Evolutionary conservation across 2,888 invertebrate genomes (phyloP).

Genomic region (Clusia tigrina): DNA sequence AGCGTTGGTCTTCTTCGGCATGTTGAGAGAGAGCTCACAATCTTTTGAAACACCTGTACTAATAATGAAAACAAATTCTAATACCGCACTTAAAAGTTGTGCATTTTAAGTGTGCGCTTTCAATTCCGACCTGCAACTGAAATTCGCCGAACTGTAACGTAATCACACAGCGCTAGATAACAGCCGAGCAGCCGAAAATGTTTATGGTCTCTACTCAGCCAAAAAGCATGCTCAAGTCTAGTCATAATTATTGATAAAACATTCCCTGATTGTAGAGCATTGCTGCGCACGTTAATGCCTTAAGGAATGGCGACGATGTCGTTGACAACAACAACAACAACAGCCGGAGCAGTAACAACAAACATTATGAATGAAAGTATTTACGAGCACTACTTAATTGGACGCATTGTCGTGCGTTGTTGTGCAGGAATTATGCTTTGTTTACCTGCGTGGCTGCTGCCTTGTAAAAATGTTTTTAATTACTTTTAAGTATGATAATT

Average conservation of each 20-base stretch:
- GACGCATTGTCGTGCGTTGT: background rate
- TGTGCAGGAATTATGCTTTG: background rate
- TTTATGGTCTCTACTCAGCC: background rate
- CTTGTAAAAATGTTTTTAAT: no score
- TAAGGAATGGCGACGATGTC: slow-evolving; percentile 5
- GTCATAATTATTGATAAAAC: slow-evolving; percentile 62
- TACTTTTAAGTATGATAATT: no score
- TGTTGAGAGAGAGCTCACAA: slow-evolving; percentile 14
- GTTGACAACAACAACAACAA: background rate
- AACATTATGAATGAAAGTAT: slow-evolving; percentile 24
- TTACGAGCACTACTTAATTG: slow-evolving; percentile 13
- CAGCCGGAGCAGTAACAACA: background rate
- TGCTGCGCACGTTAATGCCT: slow-evolving; percentile 21
- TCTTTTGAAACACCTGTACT: background rate
- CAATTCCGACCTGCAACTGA: background rate
- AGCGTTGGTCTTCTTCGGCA: slow-evolving; percentile 30
- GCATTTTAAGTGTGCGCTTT: slow-evolving; percentile 2
- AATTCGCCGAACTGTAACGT: background rate
- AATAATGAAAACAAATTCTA: background rate
- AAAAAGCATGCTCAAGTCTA: slow-evolving; percentile 35
- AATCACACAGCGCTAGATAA: background rate
- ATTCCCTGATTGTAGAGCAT: slow-evolving; percentile 48
- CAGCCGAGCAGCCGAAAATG: slow-evolving; percentile 9
- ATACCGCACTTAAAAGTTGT: background rate
- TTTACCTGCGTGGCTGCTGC: background rate